These are phyloP conservation scores for Gonioctena quinquepunctata DNA, from an alignment of 1,140 invertebrate genomes.

Conservation along the genomic window DNA sequence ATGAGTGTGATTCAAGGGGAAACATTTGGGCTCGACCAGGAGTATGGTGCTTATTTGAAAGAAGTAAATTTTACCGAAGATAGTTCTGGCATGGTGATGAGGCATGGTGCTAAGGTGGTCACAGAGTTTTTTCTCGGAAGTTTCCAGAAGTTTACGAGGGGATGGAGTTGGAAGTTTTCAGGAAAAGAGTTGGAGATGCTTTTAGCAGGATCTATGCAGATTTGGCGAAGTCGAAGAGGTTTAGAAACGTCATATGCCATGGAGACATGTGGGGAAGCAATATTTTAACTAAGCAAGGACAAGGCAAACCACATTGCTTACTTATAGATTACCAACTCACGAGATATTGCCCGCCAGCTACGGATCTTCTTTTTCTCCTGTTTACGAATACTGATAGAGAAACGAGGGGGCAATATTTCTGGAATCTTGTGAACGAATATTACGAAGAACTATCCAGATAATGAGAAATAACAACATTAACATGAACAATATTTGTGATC, in stretches of 20 bases:
- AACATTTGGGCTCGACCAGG: constrained; percentile 9
- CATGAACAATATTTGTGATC: constrained; percentile 5
- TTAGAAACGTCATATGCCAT: constrained; percentile 63
- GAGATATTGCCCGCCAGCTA: constrained; percentile 59
- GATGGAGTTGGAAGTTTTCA: neutral
- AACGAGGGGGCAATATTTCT: constrained; percentile 38
- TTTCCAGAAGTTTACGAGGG: constrained; percentile 13
- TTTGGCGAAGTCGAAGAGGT: constrained; percentile 56
- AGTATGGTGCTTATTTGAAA: constrained; percentile 44
- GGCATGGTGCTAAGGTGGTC: neutral
- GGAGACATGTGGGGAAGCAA: constrained; percentile 69
- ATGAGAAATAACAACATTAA: constrained; percentile 3
- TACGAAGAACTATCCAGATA: constrained; percentile 7
- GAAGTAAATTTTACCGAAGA: neutral
- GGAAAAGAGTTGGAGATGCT: constrained; percentile 14
- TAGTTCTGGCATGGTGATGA: neutral
- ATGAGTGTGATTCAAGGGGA: constrained; percentile 23
- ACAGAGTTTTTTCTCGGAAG: neutral
- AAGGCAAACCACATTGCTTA: constrained; percentile 49
- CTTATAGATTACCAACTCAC: constrained; percentile 68
- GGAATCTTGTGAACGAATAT: constrained; percentile 10
- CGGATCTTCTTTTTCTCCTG: constrained; percentile 59
- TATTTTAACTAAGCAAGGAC: constrained; percentile 62
- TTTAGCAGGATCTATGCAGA: constrained; percentile 53
- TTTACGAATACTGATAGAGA: constrained; percentile 58